Evolutionary conservation across 2,888 invertebrate genomes (phyloP).

Genomic region (Lycia hirtaria): DNA sequence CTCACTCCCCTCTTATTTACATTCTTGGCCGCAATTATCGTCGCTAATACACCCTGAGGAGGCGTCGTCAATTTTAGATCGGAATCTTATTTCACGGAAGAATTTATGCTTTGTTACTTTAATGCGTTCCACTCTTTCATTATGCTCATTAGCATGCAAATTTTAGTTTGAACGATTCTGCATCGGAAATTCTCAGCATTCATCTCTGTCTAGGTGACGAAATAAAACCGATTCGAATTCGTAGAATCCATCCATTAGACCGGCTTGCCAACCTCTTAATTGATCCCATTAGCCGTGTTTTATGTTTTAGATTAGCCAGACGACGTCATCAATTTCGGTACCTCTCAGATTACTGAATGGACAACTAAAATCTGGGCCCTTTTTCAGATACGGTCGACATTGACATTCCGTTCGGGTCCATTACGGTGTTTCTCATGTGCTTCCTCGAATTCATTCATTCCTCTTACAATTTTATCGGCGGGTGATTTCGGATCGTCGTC

Average conservation of each 20-base stretch:
- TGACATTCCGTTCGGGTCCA: conserved; percentile 74
- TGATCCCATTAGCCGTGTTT: conserved; percentile 39
- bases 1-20: conserved; percentile 44
- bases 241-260: conserved; percentile 26
- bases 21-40: conserved; percentile 44
- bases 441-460: conserved; percentile 80
- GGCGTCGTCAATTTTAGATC: conserved; percentile 36
- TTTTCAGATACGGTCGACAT: conserved; percentile 69
- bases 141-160: conserved; percentile 34
- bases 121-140: conserved; percentile 25
- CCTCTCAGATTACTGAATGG: conserved; percentile 45
- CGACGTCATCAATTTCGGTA: conserved; percentile 38
- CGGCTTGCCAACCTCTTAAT: conserved; percentile 37
- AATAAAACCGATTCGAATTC: conserved; percentile 24
- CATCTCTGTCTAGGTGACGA: conserved; percentile 20
- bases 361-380: conserved; percentile 53
- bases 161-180: conserved; percentile 24
- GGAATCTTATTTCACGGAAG: conserved; percentile 40
- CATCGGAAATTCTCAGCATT: conserved; percentile 28
- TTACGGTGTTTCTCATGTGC: conserved; percentile 70
- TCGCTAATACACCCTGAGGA: conserved; percentile 35
- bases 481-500: conserved; percentile 38
- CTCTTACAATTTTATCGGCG: conserved; percentile 55
- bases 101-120: conserved; percentile 37
- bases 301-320: conserved; percentile 36